Conservation (phyloP, 2,113 vertebrate species). For the Oreamnos americanus region DNA sequence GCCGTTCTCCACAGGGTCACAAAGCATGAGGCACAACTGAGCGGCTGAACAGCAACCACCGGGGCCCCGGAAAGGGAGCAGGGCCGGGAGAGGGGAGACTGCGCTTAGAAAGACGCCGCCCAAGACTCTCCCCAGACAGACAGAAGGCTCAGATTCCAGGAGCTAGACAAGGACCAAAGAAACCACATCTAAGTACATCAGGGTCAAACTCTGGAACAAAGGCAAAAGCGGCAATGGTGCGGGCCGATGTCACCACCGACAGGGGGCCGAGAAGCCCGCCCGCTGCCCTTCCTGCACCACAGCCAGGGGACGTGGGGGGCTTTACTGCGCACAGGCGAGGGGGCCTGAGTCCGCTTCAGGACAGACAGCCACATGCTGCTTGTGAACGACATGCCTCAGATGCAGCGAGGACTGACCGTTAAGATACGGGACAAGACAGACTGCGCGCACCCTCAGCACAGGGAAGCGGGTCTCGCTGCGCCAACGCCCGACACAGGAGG, state of each 20-base stretch:
- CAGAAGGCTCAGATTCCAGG: background rate
- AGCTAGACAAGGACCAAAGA: background rate
- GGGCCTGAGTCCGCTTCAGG: background rate
- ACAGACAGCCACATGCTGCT: background rate
- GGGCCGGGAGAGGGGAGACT: background rate
- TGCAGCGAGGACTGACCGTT: background rate
- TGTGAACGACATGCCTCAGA: background rate
- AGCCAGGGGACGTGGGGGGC: background rate
- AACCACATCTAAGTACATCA: background rate
- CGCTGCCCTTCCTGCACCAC: background rate
- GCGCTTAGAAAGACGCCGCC: background rate
- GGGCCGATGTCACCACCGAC: fast-evolving
- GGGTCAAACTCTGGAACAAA: background rate
- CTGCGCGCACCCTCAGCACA: background rate
- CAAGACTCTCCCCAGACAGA: background rate
- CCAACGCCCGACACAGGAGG: fast-evolving
- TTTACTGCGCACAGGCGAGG: background rate
- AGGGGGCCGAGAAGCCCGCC: fast-evolving
- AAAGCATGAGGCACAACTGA: background rate
- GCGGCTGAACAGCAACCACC: background rate
- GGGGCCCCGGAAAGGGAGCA: background rate
- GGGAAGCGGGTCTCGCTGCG: too few species aligned
- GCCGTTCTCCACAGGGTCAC: background rate
- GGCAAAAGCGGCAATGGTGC: fast-evolving
- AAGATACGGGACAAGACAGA: background rate